Conservation (phyloP, 2,113 vertebrate species). For the Siphamia tubifer region DNA sequence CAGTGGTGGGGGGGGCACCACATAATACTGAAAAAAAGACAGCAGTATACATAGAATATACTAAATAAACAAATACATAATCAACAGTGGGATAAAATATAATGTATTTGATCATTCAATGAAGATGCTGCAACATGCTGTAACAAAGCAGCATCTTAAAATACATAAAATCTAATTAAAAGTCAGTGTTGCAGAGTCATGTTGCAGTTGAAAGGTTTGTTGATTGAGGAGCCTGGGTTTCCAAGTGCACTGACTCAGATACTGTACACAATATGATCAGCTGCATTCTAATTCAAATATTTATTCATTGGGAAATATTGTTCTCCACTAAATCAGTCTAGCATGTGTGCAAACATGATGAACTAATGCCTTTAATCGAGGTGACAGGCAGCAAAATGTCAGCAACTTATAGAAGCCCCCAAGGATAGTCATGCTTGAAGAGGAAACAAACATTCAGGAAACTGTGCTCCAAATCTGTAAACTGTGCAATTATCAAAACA, state of each 20-base stretch:
- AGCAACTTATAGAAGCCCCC: constrained; percentile 1
- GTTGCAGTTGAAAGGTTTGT: background rate
- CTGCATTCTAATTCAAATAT: background rate
- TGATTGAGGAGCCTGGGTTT: background rate
- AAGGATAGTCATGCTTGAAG: background rate
- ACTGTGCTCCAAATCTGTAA: constrained; percentile 2
- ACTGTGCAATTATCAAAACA: constrained; percentile 32
- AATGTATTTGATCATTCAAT: too few relatives aligned
- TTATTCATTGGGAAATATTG: background rate
- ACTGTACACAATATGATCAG: background rate
- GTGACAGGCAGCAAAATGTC: constrained; percentile 41
- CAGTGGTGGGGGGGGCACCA: too few relatives aligned
- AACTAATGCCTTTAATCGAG: constrained; percentile 24
- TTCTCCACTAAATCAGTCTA: constrained; percentile 4
- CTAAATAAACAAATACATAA: too few relatives aligned
- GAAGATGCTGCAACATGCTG: background rate
- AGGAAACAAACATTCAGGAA: constrained; percentile 10
- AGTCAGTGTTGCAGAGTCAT: background rate
- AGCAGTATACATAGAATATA: too few relatives aligned
- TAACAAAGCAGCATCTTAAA: background rate
- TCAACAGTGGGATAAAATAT: too few relatives aligned
- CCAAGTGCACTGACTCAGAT: background rate
- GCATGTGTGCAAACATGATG: constrained; percentile 18
- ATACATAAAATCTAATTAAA: background rate
- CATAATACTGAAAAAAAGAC: too few relatives aligned